Evolutionary conservation across 2,797 vertebrate genomes (phyloP).

Genomic region (Sebastiscus tertius): DNA sequence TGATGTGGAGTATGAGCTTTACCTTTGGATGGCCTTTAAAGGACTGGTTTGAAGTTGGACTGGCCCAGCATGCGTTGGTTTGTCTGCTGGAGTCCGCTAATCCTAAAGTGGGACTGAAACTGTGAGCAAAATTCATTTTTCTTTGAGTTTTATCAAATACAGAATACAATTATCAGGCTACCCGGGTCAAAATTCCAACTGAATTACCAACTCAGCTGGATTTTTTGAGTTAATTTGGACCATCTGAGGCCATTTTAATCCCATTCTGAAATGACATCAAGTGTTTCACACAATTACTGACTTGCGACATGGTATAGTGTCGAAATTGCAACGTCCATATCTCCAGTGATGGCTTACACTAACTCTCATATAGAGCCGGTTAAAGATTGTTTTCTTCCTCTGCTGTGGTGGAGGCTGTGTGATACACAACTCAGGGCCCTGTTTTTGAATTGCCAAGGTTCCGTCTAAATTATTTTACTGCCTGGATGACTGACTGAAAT

Average conservation of each 20-base stretch:
- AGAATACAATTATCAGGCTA: constrained; percentile 17
- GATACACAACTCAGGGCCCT: constrained; percentile 10
- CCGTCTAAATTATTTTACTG: constrained; percentile 52
- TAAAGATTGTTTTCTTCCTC: constrained; percentile 1
- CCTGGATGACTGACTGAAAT: constrained; percentile 55
- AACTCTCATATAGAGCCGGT: background rate
- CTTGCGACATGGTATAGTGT: background rate
- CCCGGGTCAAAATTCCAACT: constrained; percentile 22
- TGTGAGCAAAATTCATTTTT: constrained; percentile 7
- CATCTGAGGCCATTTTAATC: constrained; percentile 21
- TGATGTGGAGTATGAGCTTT: background rate
- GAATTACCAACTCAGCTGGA: constrained; percentile 23
- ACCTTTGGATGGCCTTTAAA: background rate
- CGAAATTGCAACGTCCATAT: background rate
- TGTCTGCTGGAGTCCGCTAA: constrained; percentile 9
- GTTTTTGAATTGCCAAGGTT: constrained; percentile 34
- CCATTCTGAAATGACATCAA: constrained; percentile 6
- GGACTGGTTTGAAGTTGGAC: constrained; percentile 11
- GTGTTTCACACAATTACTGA: constrained; percentile 5
- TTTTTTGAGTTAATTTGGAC: background rate
- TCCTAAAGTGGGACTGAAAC: constrained; percentile 12
- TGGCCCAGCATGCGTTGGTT: background rate
- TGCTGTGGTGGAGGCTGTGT: background rate
- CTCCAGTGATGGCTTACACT: background rate
- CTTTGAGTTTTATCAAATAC: constrained; percentile 18